These are phyloP conservation scores for Trachymyrmex cornetzi DNA, from an alignment of 1,140 invertebrate species.

Conservation along the genomic window DNA sequence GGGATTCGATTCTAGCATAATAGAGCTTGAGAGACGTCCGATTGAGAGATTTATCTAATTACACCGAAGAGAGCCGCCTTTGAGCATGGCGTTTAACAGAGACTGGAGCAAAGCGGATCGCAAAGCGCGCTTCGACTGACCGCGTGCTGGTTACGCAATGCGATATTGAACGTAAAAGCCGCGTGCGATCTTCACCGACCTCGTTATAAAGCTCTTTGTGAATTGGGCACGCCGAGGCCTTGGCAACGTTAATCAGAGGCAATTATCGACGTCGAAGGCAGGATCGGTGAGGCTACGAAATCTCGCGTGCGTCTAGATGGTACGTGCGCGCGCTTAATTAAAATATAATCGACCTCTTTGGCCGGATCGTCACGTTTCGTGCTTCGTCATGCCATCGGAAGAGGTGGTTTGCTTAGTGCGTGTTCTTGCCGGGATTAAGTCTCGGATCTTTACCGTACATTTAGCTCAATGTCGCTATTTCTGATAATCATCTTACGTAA, in stretches of 20 bases:
- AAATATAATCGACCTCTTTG: constrained; percentile 39
- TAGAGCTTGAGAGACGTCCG: not conserved
- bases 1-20: not conserved
- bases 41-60: constrained; percentile 44
- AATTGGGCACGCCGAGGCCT: constrained; percentile 18
- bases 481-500: constrained; percentile 35
- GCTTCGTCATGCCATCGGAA: constrained; percentile 33
- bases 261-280: constrained; percentile 43
- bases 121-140: constrained; percentile 21
- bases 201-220: constrained; percentile 51
- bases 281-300: constrained; percentile 2
- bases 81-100: not conserved
- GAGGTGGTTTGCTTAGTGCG: not conserved
- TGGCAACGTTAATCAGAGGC: constrained; percentile 42
- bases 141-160: constrained; percentile 33
- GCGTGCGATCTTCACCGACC: constrained; percentile 43
- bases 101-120: constrained; percentile 36
- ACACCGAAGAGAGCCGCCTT: constrained; percentile 31
- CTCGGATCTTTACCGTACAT: not conserved
- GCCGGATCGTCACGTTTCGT: constrained; percentile 36
- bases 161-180: constrained; percentile 51
- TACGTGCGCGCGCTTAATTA: constrained; percentile 56
- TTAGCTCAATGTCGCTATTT: constrained; percentile 5
- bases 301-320: constrained; percentile 38
- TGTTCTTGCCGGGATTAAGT: constrained; percentile 29